These are phyloP conservation scores for Ramphastos sulfuratus DNA, from an alignment of 2,113 vertebrate species.

Conservation along the genomic window DNA sequence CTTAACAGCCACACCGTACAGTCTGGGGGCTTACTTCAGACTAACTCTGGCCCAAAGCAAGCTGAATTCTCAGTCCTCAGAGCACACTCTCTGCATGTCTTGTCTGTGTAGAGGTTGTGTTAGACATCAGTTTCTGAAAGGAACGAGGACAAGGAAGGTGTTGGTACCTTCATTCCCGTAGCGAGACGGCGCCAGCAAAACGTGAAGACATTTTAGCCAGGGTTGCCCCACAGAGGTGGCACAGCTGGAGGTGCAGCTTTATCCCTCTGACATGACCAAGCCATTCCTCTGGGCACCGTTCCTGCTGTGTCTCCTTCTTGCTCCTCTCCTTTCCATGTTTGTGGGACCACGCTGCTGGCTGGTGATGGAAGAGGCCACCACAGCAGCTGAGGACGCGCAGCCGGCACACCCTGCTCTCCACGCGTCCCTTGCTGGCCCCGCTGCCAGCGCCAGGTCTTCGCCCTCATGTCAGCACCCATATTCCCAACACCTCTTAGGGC, in stretches of 20 bases:
- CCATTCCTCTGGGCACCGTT: not conserved
- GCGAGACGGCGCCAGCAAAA: not conserved
- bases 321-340: not conserved
- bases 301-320: accelerated
- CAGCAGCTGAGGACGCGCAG: not conserved
- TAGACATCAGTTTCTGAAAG: not conserved
- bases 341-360: not conserved
- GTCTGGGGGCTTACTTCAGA: not conserved
- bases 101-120: not conserved
- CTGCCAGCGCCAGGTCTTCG: not conserved
- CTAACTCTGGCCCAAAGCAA: not conserved
- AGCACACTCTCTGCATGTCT: not conserved
- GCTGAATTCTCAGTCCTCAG: not conserved
- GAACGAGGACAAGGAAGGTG: not conserved
- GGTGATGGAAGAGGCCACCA: not conserved
- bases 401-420: not conserved
- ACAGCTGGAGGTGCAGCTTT: not conserved
- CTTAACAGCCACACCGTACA: too few relatives aligned
- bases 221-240: not conserved
- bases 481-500: not conserved
- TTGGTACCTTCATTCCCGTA: not conserved
- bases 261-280: not conserved
- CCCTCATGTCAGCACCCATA: not conserved
- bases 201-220: not conserved
- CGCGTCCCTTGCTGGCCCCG: not conserved